Conservation (phyloP, 2,113 vertebrate species). For the Lepisosteus oculatus region DNA sequence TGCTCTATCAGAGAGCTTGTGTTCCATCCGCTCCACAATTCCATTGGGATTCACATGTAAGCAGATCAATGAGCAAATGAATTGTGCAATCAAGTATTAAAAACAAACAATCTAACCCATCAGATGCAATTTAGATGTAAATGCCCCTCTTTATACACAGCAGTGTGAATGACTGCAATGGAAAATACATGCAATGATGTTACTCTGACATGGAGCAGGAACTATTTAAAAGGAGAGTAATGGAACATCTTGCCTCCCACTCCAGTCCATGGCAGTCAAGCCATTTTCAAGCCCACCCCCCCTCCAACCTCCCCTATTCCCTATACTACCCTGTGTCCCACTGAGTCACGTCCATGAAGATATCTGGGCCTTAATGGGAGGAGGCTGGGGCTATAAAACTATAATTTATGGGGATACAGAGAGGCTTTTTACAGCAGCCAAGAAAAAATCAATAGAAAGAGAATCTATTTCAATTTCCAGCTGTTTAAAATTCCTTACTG, state of each 20-base stretch:
- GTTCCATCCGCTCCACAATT: too few species aligned
- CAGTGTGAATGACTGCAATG: conserved; percentile 20
- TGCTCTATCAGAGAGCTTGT: too few species aligned
- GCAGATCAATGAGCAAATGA: too few species aligned
- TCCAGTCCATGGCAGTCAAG: conserved; percentile 7
- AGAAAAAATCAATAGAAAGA: conserved; percentile 25
- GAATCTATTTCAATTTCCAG: conserved; percentile 25
- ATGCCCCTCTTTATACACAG: conserved; percentile 10
- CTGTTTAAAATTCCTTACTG: conserved; percentile 19
- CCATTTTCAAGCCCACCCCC: background rate
- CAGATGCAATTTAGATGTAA: conserved; percentile 34
- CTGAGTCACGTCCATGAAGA: conserved; percentile 13
- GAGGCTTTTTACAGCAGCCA: conserved; percentile 11
- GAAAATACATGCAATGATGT: conserved; percentile 7
- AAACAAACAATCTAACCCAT: too few species aligned
- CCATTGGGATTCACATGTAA: too few species aligned
- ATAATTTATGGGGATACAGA: conserved; percentile 26
- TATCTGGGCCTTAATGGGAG: conserved; percentile 4
- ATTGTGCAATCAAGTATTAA: too few species aligned
- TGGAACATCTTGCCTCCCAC: conserved; percentile 9
- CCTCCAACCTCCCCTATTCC: background rate
- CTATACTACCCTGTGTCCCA: background rate
- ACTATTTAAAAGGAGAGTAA: conserved; percentile 21
- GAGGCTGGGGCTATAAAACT: conserved; percentile 24
- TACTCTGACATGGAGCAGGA: conserved; percentile 11